Evolutionary conservation across 30 jellyfish, hydroid and myxozoan genomes (phyloP).

Genomic region (Pelagia noctiluca): DNA sequence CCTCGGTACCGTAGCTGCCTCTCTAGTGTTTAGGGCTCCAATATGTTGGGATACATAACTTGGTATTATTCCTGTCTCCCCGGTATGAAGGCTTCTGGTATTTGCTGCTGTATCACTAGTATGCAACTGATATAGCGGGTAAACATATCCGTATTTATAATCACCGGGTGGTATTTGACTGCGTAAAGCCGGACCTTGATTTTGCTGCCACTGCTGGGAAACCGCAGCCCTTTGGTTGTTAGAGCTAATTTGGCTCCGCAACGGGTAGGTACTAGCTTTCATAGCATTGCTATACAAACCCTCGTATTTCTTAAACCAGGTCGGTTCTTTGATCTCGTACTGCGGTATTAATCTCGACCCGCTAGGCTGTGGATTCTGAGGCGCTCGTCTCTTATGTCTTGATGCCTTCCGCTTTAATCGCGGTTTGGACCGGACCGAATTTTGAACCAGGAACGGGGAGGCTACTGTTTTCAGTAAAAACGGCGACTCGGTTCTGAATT

Average conservation of each 20-base stretch:
- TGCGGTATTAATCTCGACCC: background rate
- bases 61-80: too few relatives aligned
- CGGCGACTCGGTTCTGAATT: constrained; percentile 72
- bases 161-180: constrained; percentile 20
- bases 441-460: constrained; percentile 67
- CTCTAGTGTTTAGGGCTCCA: too few relatives aligned
- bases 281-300: background rate
- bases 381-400: background rate
- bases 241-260: background rate
- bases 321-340: background rate
- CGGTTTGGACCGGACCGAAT: background rate
- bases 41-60: too few relatives aligned
- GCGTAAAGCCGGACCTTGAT: background rate
- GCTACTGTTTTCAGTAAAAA: constrained; percentile 61
- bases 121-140: constrained; percentile 63
- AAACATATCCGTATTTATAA: constrained; percentile 35
- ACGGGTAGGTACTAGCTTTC: background rate
- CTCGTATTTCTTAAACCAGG: background rate
- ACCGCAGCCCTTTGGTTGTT: background rate
- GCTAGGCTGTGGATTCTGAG: background rate
- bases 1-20: too few relatives aligned
- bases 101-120: constrained; percentile 30
- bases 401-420: constrained; percentile 11
- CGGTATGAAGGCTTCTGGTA: too few relatives aligned
- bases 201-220: background rate